Percentiles rank a stretch among this genome's conserved stretches.
Evolutionary conservation across 2,888 invertebrate genomes (phyloP).

Genomic region (Aporophyla nigra): DNA sequence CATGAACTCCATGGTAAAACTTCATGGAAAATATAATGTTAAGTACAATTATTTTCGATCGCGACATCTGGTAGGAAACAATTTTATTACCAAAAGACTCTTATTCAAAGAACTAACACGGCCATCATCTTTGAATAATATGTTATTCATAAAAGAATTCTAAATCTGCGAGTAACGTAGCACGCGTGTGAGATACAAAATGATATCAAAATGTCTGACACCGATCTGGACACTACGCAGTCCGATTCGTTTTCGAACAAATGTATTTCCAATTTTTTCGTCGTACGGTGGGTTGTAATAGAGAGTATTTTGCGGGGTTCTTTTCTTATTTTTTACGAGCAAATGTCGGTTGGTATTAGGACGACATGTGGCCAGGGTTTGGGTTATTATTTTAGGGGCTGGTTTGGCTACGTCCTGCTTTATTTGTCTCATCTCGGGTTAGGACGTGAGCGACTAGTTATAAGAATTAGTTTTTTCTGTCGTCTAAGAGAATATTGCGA

Average conservation of each 20-base stretch:
- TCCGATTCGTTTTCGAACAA: constrained; percentile 77
- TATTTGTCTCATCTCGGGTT: constrained; percentile 73
- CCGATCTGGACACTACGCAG: constrained; percentile 58
- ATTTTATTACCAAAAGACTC: constrained; percentile 46
- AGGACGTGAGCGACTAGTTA: constrained; percentile 63
- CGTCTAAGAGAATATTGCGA: constrained; percentile 69
- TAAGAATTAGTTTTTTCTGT: constrained; percentile 48
- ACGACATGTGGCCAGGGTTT: constrained; percentile 85
- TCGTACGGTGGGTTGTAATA: constrained; percentile 82
- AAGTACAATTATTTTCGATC: too few species aligned
- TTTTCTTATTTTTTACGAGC: constrained; percentile 88
- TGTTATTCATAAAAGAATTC: constrained; percentile 62
- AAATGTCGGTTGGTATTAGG: constrained; percentile 82
- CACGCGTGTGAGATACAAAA: constrained; percentile 61
- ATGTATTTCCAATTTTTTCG: constrained; percentile 86
- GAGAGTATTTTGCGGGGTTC: constrained; percentile 86
- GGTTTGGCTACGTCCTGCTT: constrained; percentile 75
- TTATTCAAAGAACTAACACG: constrained; percentile 43
- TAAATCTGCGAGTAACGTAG: constrained; percentile 50
- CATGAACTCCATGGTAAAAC: too few species aligned
- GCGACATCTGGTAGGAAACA: constrained; percentile 7
- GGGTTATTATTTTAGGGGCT: constrained; percentile 85
- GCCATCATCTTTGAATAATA: constrained; percentile 55
- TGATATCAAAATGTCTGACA: constrained; percentile 63
- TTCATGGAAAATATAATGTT: too few species aligned